Conservation (phyloP, 2,113 vertebrate species). For the Megaleporinus macrocephalus region DNA sequence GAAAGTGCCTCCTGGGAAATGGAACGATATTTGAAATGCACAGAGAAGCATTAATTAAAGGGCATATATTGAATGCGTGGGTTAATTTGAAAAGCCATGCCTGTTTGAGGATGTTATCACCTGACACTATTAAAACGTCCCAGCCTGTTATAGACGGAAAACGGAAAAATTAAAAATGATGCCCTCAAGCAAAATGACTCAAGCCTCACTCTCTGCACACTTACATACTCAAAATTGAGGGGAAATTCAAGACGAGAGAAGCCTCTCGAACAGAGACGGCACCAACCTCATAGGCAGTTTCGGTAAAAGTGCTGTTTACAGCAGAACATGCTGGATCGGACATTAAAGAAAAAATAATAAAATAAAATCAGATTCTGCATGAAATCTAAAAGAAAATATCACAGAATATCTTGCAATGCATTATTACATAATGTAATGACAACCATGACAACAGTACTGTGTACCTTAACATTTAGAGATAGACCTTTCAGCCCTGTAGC, state of each 20-base stretch:
- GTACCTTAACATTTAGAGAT: no score
- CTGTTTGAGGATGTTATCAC: slow-evolving; percentile 36
- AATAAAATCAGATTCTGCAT: no score
- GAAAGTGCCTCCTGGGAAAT: slow-evolving; percentile 39
- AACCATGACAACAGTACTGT: no score
- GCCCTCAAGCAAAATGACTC: not conserved
- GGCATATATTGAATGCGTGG: not conserved
- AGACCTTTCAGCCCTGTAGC: no score
- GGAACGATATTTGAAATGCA: slow-evolving; percentile 32
- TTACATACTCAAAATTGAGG: not conserved
- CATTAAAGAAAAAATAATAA: no score
- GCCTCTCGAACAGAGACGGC: not conserved
- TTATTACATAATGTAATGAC: no score
- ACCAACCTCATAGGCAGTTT: not conserved
- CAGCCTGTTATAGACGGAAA: not conserved
- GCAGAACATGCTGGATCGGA: no score
- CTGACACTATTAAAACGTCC: not conserved
- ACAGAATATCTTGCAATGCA: no score
- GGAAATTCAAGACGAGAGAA: not conserved
- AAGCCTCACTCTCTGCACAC: not conserved
- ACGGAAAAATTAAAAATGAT: not conserved
- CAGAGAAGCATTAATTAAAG: slow-evolving; percentile 41
- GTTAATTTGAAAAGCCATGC: not conserved
- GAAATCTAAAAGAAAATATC: no score
- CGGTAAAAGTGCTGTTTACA: no score